Conservation (phyloP, 1,140 invertebrate species). For the Listronotus bonariensis region DNA sequence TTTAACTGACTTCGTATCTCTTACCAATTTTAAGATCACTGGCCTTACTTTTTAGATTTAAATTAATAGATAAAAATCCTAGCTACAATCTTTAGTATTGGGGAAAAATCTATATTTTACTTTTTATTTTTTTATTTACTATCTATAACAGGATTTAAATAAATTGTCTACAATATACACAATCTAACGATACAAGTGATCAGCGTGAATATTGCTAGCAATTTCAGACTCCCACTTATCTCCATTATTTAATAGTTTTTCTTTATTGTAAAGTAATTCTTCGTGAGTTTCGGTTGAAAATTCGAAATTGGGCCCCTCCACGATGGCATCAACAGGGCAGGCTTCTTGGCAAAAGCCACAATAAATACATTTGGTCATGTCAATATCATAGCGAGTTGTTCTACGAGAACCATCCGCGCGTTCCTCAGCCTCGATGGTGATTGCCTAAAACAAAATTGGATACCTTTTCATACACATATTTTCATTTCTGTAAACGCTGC, state of each 20-base stretch:
- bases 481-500: too few species aligned
- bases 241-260: conserved; percentile 97
- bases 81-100: too few species aligned
- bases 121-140: too few species aligned
- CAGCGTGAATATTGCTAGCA: conserved; percentile 95
- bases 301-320: conserved; percentile 99
- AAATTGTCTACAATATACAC: background rate
- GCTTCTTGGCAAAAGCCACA: conserved; percentile 98
- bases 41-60: too few species aligned
- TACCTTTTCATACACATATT: too few species aligned
- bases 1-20: too few species aligned
- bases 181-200: conserved; percentile 92
- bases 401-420: conserved; percentile 92
- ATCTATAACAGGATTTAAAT: conserved; percentile 6
- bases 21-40: too few species aligned
- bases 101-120: too few species aligned
- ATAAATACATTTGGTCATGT: conserved; percentile 99
- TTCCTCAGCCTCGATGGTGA: conserved; percentile 98
- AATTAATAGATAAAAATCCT: too few species aligned
- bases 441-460: conserved; percentile 73
- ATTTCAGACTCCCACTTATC: conserved; percentile 99
- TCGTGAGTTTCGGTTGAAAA: conserved; percentile 99
- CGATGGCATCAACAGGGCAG: conserved; percentile 99
- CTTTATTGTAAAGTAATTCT: conserved; percentile 98
- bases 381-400: conserved; percentile 98